A percentile compares a stretch with the other conserved stretches of the same genome.
Conservation (phyloP, 2,113 vertebrate species). For the Heloderma charlesbogerti region DNA sequence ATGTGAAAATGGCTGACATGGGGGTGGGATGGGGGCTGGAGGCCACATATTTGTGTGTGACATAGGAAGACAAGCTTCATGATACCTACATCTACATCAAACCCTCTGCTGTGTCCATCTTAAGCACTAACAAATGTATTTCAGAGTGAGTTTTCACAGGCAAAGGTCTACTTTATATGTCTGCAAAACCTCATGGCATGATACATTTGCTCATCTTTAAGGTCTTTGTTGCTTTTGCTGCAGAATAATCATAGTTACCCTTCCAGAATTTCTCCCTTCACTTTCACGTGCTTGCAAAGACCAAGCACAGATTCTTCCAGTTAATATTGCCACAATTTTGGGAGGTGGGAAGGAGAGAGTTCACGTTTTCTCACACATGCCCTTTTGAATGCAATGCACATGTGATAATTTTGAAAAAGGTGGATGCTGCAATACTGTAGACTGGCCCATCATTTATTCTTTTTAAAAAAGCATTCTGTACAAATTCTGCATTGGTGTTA, state of each 20-base stretch:
- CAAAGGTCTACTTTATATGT: not conserved
- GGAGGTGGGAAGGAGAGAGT: not conserved
- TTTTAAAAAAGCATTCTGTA: not conserved
- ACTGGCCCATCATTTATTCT: not conserved
- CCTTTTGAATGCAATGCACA: not conserved
- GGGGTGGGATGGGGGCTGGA: too few relatives aligned
- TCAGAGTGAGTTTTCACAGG: too few relatives aligned
- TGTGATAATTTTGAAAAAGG: not conserved
- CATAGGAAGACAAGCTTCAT: too few relatives aligned
- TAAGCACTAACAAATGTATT: too few relatives aligned
- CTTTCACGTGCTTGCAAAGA: not conserved
- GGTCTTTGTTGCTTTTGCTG: not conserved
- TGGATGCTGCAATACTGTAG: not conserved
- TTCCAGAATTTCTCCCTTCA: not conserved
- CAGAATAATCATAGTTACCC: not conserved
- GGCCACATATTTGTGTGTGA: too few relatives aligned
- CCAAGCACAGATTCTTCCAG: not conserved
- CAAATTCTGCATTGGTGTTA: not conserved
- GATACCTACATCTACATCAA: too few relatives aligned
- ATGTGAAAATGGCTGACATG: not conserved
- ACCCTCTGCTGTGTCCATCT: too few relatives aligned
- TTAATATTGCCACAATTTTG: not conserved
- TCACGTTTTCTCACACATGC: not conserved
- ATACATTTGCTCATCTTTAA: not conserved
- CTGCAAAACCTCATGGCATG: too few relatives aligned